Conservation (phyloP, 2,797 vertebrate genomes). For the Syncerus caffer region DNA sequence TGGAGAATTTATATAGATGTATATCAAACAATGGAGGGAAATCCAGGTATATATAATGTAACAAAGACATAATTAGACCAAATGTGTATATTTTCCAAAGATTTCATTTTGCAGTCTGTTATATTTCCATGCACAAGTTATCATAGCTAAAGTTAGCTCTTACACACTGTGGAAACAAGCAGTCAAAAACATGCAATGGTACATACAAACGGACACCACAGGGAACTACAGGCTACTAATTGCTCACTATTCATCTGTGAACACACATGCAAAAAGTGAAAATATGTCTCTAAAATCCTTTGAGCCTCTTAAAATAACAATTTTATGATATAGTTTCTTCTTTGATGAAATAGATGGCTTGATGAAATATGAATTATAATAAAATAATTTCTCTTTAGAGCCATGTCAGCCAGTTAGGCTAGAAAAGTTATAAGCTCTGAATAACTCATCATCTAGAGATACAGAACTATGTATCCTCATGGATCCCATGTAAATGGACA, state of each 20-base stretch:
- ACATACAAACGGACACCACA: background rate
- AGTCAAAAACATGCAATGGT: slow-evolving; percentile 44
- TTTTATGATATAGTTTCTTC: slow-evolving; percentile 30
- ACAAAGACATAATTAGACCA: slow-evolving; percentile 30
- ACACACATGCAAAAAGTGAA: background rate
- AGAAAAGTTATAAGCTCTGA: background rate
- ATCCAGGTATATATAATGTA: background rate
- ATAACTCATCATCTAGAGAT: background rate
- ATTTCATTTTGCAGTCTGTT: slow-evolving; percentile 41
- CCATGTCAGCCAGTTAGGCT: background rate
- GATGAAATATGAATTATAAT: background rate
- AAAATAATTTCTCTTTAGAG: background rate
- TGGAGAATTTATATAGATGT: background rate
- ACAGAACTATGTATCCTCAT: background rate
- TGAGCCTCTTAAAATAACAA: background rate
- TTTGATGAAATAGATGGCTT: background rate
- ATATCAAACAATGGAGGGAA: background rate
- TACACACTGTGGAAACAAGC: background rate
- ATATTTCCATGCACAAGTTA: slow-evolving; percentile 55
- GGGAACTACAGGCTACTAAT: background rate
- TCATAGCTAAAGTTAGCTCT: slow-evolving; percentile 44
- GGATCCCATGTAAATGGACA: background rate
- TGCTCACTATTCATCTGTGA: background rate
- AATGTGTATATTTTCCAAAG: slow-evolving; percentile 55
- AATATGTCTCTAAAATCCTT: background rate